Evolutionary conservation across 2,797 vertebrate genomes (phyloP), one percentile per base, ranked within the genome.

Genomic region (Emys orbicularis): DNA sequence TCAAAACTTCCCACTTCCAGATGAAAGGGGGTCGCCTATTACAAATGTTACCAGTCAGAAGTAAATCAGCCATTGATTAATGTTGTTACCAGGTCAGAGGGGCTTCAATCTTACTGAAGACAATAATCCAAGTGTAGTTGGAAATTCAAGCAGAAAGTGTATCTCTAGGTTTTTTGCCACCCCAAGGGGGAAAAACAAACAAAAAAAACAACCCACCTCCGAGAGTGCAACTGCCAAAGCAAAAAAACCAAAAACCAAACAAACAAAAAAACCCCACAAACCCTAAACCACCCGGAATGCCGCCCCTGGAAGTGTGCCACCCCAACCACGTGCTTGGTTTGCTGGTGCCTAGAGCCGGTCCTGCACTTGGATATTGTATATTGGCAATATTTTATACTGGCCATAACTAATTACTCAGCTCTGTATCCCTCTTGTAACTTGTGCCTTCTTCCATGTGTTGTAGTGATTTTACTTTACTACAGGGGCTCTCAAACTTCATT

Each of bases 321-420:
- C 50, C 50, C 13, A 50, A 15, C 13, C 4, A 50, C 50, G 5
- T 50, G 50, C 5, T 50, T 50, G 50, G 50, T 50, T 50, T 50
- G 50, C 50, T 50, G 50, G 50, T 50, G 50, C 50, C 50, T 50
- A 50, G 50, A 50, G 50, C 50, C 13, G 15, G 50, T 15, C 50
- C 50, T 50, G 50, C 29, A 12, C 0, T 2, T 5, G 68, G 44
- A 5, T 52, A 5, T 9, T 8, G 1, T 5, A 27, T 72, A 53
- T 4, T 8, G 77, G 41, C 1, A 11, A 8, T 50, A 4, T 10
- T 8, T 1, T 5, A 27, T 77, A 52, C 2, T 49, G 72, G 19
- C 54, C 34, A 4, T 25, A 29, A 41, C 59, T n/a, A 65, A 12
- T 49, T 8, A 4, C 1, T n/a, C 81, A 52, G 27, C 37, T n/a